phyloP scores from a whole-genome alignment of 2,888 invertebrate species.

The Diplolepis rosae region DNA sequence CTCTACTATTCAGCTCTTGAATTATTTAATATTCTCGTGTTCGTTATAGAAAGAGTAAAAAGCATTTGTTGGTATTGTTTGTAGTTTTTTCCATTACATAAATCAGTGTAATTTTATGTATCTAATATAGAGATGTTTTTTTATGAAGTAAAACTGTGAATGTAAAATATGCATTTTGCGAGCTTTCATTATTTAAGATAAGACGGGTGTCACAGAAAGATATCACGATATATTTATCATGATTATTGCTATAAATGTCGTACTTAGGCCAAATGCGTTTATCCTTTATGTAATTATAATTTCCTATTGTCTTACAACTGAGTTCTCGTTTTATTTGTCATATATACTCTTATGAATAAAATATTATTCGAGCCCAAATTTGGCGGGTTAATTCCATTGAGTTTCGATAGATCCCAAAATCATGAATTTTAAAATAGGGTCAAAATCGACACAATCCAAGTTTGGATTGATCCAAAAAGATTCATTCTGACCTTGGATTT shows the following conservation, averaged over 20 bases:
- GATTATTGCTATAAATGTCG: background rate
- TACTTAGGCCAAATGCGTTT: slow-evolving; percentile 3
- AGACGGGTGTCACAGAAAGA: background rate
- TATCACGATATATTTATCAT: background rate
- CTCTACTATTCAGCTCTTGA: background rate
- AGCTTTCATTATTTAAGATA: slow-evolving; percentile 2
- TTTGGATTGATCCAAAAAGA: too few species aligned
- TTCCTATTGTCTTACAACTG: background rate
- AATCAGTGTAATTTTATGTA: slow-evolving; percentile 16
- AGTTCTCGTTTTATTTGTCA: background rate
- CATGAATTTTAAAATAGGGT: too few species aligned
- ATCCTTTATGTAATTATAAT: background rate
- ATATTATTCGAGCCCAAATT: background rate
- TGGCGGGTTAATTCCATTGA: background rate
- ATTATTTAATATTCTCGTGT: background rate
- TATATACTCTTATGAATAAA: slow-evolving; percentile 10
- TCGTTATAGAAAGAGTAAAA: background rate
- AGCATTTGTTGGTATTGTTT: slow-evolving; percentile 7
- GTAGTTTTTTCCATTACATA: background rate
- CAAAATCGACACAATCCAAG: too few species aligned
- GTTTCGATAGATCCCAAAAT: too few species aligned
- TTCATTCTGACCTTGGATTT: too few species aligned
- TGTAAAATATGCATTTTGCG: slow-evolving; percentile 4
- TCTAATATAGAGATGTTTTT: background rate
- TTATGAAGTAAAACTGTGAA: slow-evolving; percentile 13